A percentile compares a stretch with the other conserved stretches of the same genome.
These are phyloP conservation scores for Lobophora halterata DNA, from an alignment of 2,888 invertebrate genomes.

Conservation along the genomic window DNA sequence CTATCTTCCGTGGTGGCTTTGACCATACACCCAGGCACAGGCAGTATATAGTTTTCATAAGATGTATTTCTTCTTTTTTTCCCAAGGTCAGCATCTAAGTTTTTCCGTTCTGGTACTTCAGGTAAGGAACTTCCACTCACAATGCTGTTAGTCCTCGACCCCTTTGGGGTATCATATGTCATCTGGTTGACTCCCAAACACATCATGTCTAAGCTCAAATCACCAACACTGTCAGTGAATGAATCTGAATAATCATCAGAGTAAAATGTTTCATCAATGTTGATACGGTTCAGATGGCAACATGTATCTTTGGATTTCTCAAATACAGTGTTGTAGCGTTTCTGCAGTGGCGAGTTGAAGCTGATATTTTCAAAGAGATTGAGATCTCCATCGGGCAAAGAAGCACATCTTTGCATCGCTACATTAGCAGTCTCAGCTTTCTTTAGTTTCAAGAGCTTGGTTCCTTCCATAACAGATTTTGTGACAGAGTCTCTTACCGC, in stretches of 20 bases:
- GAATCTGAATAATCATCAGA: slow-evolving; percentile 68
- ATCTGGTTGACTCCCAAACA: slow-evolving; percentile 44
- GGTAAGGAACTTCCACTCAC: slow-evolving; percentile 48
- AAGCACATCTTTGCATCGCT: slow-evolving; percentile 70
- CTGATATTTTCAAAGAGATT: slow-evolving; percentile 83
- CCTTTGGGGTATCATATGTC: slow-evolving; percentile 66
- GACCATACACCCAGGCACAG: slow-evolving; percentile 17
- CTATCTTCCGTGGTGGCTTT: slow-evolving; percentile 12
- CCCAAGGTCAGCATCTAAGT: neutral
- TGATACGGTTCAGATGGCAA: slow-evolving; percentile 51
- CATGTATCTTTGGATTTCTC: slow-evolving; percentile 33
- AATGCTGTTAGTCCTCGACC: slow-evolving; percentile 58
- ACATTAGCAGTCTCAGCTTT: slow-evolving; percentile 42
- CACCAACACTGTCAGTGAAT: slow-evolving; percentile 58
- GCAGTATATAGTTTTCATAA: slow-evolving; percentile 41
- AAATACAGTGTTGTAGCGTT: slow-evolving; percentile 47
- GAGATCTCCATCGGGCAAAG: slow-evolving; percentile 79
- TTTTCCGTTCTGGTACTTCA: slow-evolving; percentile 49
- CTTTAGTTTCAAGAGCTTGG: slow-evolving; percentile 62
- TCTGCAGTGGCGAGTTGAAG: slow-evolving; percentile 83
- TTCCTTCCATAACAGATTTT: slow-evolving; percentile 83
- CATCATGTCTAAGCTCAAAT: no score
- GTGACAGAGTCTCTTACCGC: slow-evolving; percentile 76
- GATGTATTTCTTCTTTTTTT: slow-evolving; percentile 12
- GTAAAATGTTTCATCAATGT: slow-evolving; percentile 64